These are phyloP conservation scores for Eubucco bourcierii DNA, from an alignment of 2,113 vertebrate species.

Conservation along the genomic window DNA sequence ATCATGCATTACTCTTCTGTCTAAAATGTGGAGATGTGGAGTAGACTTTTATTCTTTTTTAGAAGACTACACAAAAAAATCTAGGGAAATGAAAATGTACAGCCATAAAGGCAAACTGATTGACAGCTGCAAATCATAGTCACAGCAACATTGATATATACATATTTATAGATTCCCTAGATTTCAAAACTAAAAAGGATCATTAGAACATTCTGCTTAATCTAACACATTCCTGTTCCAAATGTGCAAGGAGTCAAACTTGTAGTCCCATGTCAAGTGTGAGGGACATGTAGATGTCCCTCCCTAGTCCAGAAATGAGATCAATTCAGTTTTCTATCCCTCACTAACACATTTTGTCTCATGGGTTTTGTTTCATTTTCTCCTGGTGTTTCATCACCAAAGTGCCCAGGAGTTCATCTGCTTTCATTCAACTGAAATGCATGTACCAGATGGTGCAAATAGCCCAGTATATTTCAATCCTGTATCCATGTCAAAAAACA, in stretches of 20 bases:
- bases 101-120: slow-evolving; percentile 56
- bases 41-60: slow-evolving; percentile 63
- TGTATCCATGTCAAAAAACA: slow-evolving; percentile 65
- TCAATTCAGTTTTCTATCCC: slow-evolving; percentile 5
- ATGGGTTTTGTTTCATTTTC: slow-evolving; percentile 61
- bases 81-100: slow-evolving; percentile 43
- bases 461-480: slow-evolving; percentile 65
- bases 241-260: background rate
- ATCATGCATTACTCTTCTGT: slow-evolving; percentile 70
- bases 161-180: slow-evolving; percentile 62
- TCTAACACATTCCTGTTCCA: slow-evolving; percentile 18
- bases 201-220: slow-evolving; percentile 58
- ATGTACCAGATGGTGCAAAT: slow-evolving; percentile 70
- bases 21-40: slow-evolving; percentile 64
- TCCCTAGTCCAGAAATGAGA: slow-evolving; percentile 29
- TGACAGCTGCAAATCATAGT: slow-evolving; percentile 69
- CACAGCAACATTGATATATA: slow-evolving; percentile 53
- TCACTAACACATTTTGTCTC: slow-evolving; percentile 37
- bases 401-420: slow-evolving; percentile 59
- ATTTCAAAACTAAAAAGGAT: slow-evolving; percentile 52
- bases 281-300: slow-evolving; percentile 15
- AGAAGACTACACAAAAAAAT: slow-evolving; percentile 42
- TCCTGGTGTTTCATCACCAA: slow-evolving; percentile 63
- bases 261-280: background rate
- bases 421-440: slow-evolving; percentile 62